Conservation (phyloP, 2,113 vertebrate species). For the Sylvilagus bachmani region DNA sequence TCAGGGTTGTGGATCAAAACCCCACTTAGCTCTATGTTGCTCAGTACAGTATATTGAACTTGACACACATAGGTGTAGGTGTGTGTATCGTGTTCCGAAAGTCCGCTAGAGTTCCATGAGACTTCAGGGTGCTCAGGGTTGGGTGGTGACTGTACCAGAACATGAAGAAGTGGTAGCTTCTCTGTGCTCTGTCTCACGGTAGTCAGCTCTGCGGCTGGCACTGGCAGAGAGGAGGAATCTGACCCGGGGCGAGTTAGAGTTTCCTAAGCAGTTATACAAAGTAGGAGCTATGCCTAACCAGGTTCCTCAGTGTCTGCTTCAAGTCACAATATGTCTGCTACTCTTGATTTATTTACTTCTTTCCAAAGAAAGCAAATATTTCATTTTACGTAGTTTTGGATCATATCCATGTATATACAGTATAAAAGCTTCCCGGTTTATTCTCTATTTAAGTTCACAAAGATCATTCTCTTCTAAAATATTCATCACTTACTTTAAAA, state of each 20-base stretch:
- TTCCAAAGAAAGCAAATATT: conserved; percentile 72
- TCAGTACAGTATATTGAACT: not conserved
- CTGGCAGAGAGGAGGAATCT: not conserved
- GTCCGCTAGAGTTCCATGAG: not conserved
- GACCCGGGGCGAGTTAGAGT: conserved; percentile 3
- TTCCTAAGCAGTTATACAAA: conserved; percentile 38
- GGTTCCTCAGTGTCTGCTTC: conserved; percentile 1
- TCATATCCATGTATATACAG: not conserved
- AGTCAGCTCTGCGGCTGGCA: not conserved
- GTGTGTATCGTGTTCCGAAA: not conserved
- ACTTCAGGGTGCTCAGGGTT: no score
- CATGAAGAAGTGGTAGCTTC: not conserved
- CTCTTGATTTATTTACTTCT: conserved; percentile 68
- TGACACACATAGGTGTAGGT: rapidly evolving
- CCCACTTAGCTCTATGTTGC: not conserved
- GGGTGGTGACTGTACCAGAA: not conserved
- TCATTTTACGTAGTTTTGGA: conserved; percentile 72
- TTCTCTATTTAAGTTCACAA: conserved; percentile 78
- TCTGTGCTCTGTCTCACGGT: not conserved
- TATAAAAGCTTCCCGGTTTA: conserved; percentile 74
- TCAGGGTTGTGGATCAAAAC: not conserved
- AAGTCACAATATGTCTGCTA: conserved; percentile 52
- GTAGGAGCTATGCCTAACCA: conserved; percentile 26
- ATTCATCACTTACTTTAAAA: conserved; percentile 81
- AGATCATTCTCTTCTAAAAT: conserved; percentile 80